Evolutionary conservation across 1,140 invertebrate genomes (phyloP), one percentile per base, ranked within the genome.

Genomic region (Drosophila nannoptera): DNA sequence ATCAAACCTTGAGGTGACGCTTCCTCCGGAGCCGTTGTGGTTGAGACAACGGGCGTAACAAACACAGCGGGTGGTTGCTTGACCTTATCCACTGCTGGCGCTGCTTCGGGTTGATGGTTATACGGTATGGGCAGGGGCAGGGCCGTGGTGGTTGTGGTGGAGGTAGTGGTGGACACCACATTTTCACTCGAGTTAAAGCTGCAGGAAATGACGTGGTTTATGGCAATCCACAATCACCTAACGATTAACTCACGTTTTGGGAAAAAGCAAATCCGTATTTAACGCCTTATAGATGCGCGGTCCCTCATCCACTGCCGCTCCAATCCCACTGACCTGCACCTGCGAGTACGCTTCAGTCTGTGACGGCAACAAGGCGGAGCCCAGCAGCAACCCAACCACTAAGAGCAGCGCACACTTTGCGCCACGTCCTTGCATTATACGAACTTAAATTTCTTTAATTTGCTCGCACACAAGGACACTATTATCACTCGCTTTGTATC

Each of bases 191-290:
- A 77, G 50, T 88, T 88, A 42, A 88, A 88, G 40, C 87, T 88
- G 72, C 35, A 12, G 11, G 11, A 12, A 45, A 12, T 33, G 31
- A 11, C 31, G 8, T 11, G 11, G 14, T 7, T 38, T 38, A 40
- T 29, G 50, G 5, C 5, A 53, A 40, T 22, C 12, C 16, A 9
- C 6, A 35, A 7, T n/a, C 32, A 9, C 49, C 6, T 31, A 33
- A 16, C 7, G 7, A 0, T 31, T 2, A 40, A 88, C 84, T 78
- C 69, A 89, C 87, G 61, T 87, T 71, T 76, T 87, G 6, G 87
- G 87, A 56, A 87, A 89, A 58, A 89, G 82, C 48, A 89, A 75
- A 78, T 89, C 87, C 67, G 83, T 84, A 61, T 89, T 88, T 0
- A 89, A 45, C 4, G 87, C 87, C 36, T 89, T 89, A 14, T 73